Evolutionary conservation across 2,113 vertebrate genomes (phyloP).

Genomic region (Ictidomys tridecemlineatus): DNA sequence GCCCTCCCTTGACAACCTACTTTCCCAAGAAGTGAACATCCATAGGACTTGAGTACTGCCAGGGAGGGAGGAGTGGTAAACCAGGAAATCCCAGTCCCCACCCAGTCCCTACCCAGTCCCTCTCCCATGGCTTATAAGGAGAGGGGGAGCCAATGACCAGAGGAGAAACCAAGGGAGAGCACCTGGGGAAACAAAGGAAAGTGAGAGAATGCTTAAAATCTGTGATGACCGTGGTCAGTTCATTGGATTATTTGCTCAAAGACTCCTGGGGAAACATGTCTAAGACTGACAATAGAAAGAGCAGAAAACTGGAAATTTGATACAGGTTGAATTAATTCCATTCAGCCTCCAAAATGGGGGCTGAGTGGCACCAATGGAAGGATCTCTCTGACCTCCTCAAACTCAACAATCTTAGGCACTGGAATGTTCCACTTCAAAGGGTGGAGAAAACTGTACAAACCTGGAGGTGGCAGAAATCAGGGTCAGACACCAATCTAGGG

Average conservation of each 20-base stretch:
- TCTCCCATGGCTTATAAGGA: background rate
- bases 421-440: background rate
- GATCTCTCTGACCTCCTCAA: background rate
- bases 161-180: background rate
- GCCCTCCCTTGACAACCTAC: background rate
- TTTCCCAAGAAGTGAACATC: too few species aligned
- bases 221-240: background rate
- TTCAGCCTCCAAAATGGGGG: background rate
- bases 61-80: background rate
- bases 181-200: background rate
- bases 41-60: too few species aligned
- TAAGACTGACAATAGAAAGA: background rate
- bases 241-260: constrained; percentile 6
- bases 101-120: too few species aligned
- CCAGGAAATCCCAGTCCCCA: background rate
- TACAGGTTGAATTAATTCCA: background rate
- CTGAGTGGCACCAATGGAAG: background rate
- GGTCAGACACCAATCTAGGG: background rate
- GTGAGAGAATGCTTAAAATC: background rate
- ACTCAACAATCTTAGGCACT: background rate
- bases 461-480: background rate
- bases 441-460: background rate
- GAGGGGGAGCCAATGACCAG: background rate
- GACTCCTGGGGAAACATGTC: background rate
- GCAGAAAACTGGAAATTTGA: background rate